Base-by-base conservation (phyloP, 2,113 vertebrate genomes). In the Acrocephalus kingi region DNA sequence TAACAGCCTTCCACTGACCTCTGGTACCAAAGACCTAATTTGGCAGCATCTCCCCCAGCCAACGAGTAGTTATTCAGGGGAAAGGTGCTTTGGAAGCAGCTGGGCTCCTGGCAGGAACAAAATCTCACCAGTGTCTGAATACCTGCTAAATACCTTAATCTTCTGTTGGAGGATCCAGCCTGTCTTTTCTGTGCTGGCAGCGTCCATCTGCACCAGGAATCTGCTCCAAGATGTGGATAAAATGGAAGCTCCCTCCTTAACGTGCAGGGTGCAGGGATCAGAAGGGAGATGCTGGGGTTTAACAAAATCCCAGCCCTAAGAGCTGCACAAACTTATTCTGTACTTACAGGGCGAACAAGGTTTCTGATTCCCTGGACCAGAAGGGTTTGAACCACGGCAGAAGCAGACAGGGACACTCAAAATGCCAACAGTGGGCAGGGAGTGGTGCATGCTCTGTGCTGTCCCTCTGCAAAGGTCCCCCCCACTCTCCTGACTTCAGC, bases 1-100 rank as follows among this genome's bases (percentile, higher is more conserved):
- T 9, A 59, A 24, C 28, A 9, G 3, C 71, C 4, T 1, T 25
- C 58, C 76, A 63, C 31, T 0, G 0, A 37, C 41, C 41, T 69
- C 48, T 7, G 46, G 27, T 4, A 79, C 10, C 59, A 20, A 64
- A 56, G 22, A 45, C 13, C 43, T 49, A 7, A 59, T 77, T 79
- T 37, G 37, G 35, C 78, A 83, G 51, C 55, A 43, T 39, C 55
- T 87, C 15, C 39, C 59, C 31, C 27, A 27, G 55, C 23, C 2
- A 5, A 35, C 64, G 9, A 51, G 27, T 9, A 14, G 13, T n/a
- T 37, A 7, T 61, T 56, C 31, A 66, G 33, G 30, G 63, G 41
- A 69, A 75, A 58, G 92, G 48, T 55, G 76, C 48, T 89, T 35
- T 56, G 74, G 73, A 77, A 90, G 54, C 85, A 59, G 31, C 48